Evolutionary conservation across 64 coral and sea anemone genomes (phyloP).

Genomic region (Hydrozoanthus tunicans): DNA sequence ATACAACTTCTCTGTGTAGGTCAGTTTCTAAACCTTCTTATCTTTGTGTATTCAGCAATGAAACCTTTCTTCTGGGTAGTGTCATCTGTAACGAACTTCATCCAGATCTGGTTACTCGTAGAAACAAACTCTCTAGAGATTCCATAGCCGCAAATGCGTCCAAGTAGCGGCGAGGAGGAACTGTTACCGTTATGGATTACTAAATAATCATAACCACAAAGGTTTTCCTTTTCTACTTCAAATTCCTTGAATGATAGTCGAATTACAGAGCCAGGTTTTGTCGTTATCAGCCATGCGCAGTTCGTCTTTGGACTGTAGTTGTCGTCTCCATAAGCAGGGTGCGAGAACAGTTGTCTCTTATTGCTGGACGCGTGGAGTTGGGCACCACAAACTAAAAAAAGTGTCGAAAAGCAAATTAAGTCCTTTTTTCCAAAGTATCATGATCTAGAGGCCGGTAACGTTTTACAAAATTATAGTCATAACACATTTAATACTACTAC

Average conservation of each 20-base stretch:
- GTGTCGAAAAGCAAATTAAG: neutral
- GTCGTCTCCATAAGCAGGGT: constrained; percentile 72
- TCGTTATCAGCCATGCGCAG: constrained; percentile 72
- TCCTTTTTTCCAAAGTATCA: too few relatives aligned
- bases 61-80: constrained; percentile 82
- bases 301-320: constrained; percentile 72
- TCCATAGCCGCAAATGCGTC: constrained; percentile 58
- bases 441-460: too few relatives aligned
- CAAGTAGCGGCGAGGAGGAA: constrained; percentile 61
- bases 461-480: too few relatives aligned
- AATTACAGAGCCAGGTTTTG: constrained; percentile 75
- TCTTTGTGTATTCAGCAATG: constrained; percentile 78
- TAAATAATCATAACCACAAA: constrained; percentile 82
- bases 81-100: constrained; percentile 76
- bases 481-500: too few relatives aligned
- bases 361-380: constrained; percentile 69
- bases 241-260: constrained; percentile 82
- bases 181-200: constrained; percentile 72
- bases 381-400: constrained; percentile 77
- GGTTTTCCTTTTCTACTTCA: constrained; percentile 80
- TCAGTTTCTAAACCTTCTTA: constrained; percentile 14
- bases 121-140: constrained; percentile 46
- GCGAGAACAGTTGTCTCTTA: constrained; percentile 72
- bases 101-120: constrained; percentile 79
- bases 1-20: neutral